Evolutionary conservation across 2,797 vertebrate species (phyloP).

Genomic region (Phoebastria nigripes): DNA sequence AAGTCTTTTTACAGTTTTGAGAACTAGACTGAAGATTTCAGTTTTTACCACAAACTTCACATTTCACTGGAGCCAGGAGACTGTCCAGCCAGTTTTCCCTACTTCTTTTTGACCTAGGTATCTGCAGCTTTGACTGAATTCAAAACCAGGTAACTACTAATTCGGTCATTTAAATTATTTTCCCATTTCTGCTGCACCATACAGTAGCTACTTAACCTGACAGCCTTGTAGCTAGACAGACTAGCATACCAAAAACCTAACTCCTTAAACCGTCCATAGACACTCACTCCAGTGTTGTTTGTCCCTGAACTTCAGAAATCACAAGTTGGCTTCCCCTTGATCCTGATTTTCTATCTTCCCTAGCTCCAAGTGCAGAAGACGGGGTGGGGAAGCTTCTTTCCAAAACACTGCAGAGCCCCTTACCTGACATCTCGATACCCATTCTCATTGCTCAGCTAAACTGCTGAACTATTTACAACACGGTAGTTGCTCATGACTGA

Average conservation of each 20-base stretch:
- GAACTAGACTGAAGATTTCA: neutral
- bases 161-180: neutral
- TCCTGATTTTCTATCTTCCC: neutral
- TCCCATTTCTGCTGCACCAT: neutral
- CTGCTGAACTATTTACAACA: neutral
- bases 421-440: neutral
- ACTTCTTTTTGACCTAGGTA: neutral
- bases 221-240: neutral
- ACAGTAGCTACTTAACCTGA: neutral
- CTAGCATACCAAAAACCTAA: neutral
- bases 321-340: neutral
- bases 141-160: neutral
- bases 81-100: neutral
- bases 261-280: neutral
- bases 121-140: neutral
- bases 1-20: neutral
- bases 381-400: neutral
- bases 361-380: neutral
- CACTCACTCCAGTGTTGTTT: neutral
- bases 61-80: neutral
- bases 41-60: neutral
- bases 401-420: neutral
- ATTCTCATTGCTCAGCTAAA: neutral
- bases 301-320: neutral
- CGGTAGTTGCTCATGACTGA: accelerated